These are phyloP conservation scores for Flexamia atlantica DNA, from an alignment of 2,888 invertebrate species.

Conservation along the genomic window DNA sequence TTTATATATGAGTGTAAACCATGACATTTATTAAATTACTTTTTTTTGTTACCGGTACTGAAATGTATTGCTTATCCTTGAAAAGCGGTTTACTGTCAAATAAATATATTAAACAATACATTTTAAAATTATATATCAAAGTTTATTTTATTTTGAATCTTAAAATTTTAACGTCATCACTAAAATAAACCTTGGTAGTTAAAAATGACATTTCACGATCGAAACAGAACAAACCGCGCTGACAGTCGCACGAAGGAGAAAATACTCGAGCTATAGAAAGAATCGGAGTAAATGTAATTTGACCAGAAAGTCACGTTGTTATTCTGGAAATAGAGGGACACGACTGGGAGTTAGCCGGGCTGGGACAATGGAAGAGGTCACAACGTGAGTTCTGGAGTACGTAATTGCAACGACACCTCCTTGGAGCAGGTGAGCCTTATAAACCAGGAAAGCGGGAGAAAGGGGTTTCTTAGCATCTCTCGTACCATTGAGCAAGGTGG, in stretches of 20 bases:
- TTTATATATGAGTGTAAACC: no score
- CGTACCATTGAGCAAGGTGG: no score
- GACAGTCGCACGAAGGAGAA: constrained; percentile 10
- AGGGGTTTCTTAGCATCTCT: no score
- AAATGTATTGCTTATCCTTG: no score
- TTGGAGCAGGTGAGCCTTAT: constrained; percentile 9
- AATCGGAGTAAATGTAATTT: constrained; percentile 28
- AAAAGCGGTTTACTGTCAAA: no score
- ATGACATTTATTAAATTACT: no score
- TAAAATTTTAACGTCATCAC: not conserved
- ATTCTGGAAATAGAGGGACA: constrained; percentile 21
- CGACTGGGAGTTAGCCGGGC: not conserved
- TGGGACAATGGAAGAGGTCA: constrained; percentile 26
- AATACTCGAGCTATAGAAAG: not conserved
- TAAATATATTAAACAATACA: no score
- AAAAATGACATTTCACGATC: constrained; percentile 16
- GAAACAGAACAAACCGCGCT: not conserved
- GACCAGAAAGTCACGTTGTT: constrained; percentile 35
- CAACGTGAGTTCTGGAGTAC: not conserved
- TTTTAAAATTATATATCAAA: no score
- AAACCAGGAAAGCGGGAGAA: not conserved
- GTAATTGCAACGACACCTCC: not conserved
- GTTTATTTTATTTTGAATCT: not conserved
- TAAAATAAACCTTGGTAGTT: not conserved
- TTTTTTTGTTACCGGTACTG: no score